Conservation (phyloP, 2,797 vertebrate genomes). For the Lates japonicus region DNA sequence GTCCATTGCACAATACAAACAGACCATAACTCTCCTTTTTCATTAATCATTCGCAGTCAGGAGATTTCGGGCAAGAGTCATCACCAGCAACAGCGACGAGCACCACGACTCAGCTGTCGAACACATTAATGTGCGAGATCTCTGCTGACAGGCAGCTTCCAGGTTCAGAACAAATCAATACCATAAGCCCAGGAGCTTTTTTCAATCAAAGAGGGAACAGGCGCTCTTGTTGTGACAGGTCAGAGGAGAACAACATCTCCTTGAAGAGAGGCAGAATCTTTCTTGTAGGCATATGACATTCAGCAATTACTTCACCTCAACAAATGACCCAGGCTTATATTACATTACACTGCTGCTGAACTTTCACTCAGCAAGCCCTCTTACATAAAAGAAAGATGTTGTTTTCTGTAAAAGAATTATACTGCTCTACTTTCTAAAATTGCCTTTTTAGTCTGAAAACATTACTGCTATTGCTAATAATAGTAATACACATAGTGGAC, state of each 20-base stretch:
- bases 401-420: not conserved
- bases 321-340: not conserved
- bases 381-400: not conserved
- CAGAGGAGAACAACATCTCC: constrained; percentile 33
- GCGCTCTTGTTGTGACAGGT: constrained; percentile 34
- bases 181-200: constrained; percentile 46
- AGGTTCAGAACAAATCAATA: constrained; percentile 74
- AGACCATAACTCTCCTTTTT: constrained; percentile 22
- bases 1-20: constrained; percentile 37
- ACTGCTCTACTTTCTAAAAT: not conserved
- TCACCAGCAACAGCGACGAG: constrained; percentile 19
- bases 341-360: not conserved
- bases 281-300: not conserved
- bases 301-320: not conserved
- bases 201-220: constrained; percentile 44
- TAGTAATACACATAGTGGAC: not conserved
- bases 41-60: constrained; percentile 40
- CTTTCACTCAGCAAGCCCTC: not conserved
- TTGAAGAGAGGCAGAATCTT: constrained; percentile 16
- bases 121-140: constrained; percentile 41
- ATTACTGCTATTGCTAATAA: not conserved
- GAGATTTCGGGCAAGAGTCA: constrained; percentile 29
- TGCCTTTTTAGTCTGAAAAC: not conserved
- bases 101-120: constrained; percentile 20
- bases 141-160: constrained; percentile 52